Conservation (phyloP, 2,888 invertebrate species). For the Microctonus brassicae region DNA sequence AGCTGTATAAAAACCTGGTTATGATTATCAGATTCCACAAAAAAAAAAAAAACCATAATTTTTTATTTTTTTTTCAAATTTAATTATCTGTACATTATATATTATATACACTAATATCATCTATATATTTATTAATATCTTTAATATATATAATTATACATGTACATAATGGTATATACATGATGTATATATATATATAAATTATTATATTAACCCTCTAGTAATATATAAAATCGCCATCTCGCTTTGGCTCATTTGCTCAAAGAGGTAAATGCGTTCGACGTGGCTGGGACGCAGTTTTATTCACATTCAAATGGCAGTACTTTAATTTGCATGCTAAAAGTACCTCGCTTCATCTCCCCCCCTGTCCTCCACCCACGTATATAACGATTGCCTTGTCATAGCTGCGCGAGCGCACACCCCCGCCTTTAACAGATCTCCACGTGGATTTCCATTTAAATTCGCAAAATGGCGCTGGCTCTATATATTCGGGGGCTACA, state of each 20-base stretch:
- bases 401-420: constrained; percentile 36
- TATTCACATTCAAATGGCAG: constrained; percentile 69
- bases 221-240: not conserved
- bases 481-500: constrained; percentile 63
- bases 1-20: not conserved
- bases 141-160: no score
- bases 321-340: constrained; percentile 70
- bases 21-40: constrained; percentile 6
- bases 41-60: no score
- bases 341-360: constrained; percentile 51
- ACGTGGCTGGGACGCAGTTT: constrained; percentile 55
- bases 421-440: constrained; percentile 32
- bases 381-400: not conserved
- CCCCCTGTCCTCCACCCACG: no score
- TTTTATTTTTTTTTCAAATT: not conserved
- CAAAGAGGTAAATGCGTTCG: no score
- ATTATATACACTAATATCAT: not conserved
- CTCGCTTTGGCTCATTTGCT: not conserved
- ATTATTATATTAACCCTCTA: no score
- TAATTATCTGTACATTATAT: not conserved
- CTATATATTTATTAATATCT: not conserved
- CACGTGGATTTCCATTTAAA: constrained; percentile 69
- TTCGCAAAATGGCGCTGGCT: constrained; percentile 69
- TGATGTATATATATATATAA: no score
- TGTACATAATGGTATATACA: no score